Conservation (phyloP, 2,888 invertebrate species). For the Latrodectus elegans region DNA sequence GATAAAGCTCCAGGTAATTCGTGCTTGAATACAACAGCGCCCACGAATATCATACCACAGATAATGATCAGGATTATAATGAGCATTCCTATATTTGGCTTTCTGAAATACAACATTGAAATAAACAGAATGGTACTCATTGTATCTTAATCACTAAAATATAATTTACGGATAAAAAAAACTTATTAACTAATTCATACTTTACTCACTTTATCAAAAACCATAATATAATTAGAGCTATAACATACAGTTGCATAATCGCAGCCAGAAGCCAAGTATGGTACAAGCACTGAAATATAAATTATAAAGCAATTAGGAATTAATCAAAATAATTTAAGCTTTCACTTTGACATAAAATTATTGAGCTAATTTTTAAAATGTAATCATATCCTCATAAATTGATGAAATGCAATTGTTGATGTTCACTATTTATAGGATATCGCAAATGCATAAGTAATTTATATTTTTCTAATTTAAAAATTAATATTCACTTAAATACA, state of each 20-base stretch:
- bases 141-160: background rate
- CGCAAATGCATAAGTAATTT: no score
- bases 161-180: background rate
- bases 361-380: no score
- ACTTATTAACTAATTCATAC: no score
- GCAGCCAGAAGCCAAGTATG: slow-evolving; percentile 64
- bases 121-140: background rate
- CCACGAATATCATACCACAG: slow-evolving; percentile 55
- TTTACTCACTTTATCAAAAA: slow-evolving; percentile 58
- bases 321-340: background rate
- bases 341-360: no score
- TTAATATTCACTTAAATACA: no score
- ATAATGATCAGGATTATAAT: slow-evolving; percentile 40
- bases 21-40: slow-evolving; percentile 41
- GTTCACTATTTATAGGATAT: no score
- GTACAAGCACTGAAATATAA: slow-evolving; percentile 58
- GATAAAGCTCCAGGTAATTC: slow-evolving; percentile 56
- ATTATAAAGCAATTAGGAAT: background rate
- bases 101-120: slow-evolving; percentile 10
- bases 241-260: slow-evolving; percentile 57
- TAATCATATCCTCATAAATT: no score
- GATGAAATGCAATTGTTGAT: no score
- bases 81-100: slow-evolving; percentile 47
- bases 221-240: slow-evolving; percentile 43
- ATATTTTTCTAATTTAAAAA: no score